Evolutionary conservation across 64 coral and sea anemone genomes (phyloP).

Genomic region (Montipora foliosa): DNA sequence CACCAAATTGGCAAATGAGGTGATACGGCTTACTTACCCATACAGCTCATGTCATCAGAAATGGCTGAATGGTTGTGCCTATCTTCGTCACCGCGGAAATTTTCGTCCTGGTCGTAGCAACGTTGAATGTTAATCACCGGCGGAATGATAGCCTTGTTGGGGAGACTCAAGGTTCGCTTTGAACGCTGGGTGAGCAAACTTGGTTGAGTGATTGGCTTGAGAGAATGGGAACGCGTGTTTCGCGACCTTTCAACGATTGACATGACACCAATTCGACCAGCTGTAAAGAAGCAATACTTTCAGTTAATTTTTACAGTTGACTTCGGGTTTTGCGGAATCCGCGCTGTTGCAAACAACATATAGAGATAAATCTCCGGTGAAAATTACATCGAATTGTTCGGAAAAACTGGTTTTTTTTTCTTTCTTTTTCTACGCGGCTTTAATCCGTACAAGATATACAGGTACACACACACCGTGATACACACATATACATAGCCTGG

Average conservation of each 20-base stretch:
- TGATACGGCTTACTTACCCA: not conserved
- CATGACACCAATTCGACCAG: not conserved
- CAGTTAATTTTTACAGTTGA: not conserved
- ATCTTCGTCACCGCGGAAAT: not conserved
- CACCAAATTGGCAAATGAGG: no score
- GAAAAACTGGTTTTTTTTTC: no score
- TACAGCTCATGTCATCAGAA: not conserved
- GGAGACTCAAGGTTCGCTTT: slow-evolving; percentile 33
- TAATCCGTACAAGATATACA: no score
- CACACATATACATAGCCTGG: no score
- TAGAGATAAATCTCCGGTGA: no score
- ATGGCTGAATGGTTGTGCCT: not conserved
- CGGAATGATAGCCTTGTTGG: slow-evolving; percentile 14
- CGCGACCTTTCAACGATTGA: not conserved
- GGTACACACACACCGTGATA: no score
- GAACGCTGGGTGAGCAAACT: slow-evolving; percentile 53
- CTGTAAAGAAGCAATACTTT: not conserved
- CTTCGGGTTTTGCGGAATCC: no score
- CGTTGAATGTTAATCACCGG: slow-evolving; percentile 35
- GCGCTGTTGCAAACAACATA: no score
- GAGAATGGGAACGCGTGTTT: slow-evolving; percentile 15
- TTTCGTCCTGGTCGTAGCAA: slow-evolving; percentile 27
- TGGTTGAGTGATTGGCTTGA: slow-evolving; percentile 23
- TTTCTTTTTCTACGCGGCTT: no score
- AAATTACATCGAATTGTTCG: no score